Conservation (phyloP, 1,140 invertebrate species). For the Cardiocondyla obscurior region DNA sequence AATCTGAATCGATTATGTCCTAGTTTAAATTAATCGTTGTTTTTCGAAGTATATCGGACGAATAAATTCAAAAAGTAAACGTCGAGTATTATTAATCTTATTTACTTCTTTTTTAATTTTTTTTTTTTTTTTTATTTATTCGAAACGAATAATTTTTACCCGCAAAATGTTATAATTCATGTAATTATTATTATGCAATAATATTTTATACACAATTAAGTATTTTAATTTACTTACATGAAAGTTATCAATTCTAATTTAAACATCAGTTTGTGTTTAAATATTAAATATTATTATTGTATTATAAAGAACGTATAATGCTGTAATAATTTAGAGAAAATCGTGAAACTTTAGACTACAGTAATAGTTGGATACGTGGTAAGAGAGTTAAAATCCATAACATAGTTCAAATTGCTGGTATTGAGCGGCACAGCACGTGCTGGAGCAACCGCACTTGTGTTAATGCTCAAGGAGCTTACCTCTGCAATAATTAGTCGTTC, state of each 20-base stretch:
- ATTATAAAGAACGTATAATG: neutral
- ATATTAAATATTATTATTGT: neutral
- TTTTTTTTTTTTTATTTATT: neutral
- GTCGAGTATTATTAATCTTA: neutral
- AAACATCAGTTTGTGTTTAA: neutral
- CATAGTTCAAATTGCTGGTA: neutral
- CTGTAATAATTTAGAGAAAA: neutral
- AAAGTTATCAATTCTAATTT: neutral
- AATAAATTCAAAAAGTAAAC: neutral
- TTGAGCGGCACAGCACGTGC: neutral
- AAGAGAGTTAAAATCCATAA: neutral
- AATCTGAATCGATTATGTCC: conserved; percentile 1
- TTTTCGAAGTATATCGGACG: neutral
- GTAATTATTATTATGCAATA: neutral
- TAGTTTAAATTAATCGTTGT: neutral
- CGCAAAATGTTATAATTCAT: neutral
- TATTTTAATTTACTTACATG: neutral
- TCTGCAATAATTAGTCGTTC: conserved; percentile 5
- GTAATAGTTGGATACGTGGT: neutral
- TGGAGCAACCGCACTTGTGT: conserved; percentile 5
- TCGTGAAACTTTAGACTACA: neutral
- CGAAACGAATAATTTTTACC: neutral
- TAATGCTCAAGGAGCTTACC: neutral
- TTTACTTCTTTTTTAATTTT: neutral
- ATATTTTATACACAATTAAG: neutral